Conservation (phyloP, 2,113 vertebrate genomes). For the Halcyon malimbica region DNA sequence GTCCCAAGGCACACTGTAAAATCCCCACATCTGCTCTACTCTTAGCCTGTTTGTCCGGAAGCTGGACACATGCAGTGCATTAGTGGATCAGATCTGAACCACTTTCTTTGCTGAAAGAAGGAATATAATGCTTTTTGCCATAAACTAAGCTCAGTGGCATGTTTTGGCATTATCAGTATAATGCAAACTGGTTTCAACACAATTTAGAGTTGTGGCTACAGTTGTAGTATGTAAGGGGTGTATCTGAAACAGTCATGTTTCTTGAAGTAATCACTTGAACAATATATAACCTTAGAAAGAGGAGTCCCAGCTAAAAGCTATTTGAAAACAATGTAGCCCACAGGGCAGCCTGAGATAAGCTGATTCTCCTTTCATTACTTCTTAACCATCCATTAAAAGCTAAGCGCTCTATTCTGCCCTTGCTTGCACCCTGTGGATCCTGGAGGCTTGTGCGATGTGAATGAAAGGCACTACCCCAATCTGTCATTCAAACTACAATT, state of each 20-base stretch:
- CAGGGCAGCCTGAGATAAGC: conserved; percentile 53
- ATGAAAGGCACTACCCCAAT: conserved; percentile 19
- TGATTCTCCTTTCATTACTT: conserved; percentile 66
- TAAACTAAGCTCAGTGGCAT: neutral
- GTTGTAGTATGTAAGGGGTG: neutral
- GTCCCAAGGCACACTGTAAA: neutral
- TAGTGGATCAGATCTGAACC: neutral
- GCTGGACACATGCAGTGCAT: neutral
- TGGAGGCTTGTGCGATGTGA: neutral
- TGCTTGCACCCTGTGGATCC: conserved; percentile 25
- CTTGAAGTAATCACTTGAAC: conserved; percentile 43
- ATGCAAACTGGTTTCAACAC: neutral
- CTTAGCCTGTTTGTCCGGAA: neutral
- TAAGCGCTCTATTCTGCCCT: conserved; percentile 32
- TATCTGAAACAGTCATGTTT: conserved; percentile 8
- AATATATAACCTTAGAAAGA: conserved; percentile 2
- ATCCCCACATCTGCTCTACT: neutral
- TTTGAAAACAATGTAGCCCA: conserved; percentile 64
- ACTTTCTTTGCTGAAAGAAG: neutral
- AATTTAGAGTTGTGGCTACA: neutral
- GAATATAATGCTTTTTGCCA: neutral
- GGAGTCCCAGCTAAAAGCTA: conserved; percentile 49
- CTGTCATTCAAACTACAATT: conserved; percentile 45
- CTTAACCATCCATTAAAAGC: conserved; percentile 69
- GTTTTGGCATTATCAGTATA: neutral